Evolutionary conservation across 2,113 vertebrate genomes (phyloP).

Genomic region (Hydropotes inermis): DNA sequence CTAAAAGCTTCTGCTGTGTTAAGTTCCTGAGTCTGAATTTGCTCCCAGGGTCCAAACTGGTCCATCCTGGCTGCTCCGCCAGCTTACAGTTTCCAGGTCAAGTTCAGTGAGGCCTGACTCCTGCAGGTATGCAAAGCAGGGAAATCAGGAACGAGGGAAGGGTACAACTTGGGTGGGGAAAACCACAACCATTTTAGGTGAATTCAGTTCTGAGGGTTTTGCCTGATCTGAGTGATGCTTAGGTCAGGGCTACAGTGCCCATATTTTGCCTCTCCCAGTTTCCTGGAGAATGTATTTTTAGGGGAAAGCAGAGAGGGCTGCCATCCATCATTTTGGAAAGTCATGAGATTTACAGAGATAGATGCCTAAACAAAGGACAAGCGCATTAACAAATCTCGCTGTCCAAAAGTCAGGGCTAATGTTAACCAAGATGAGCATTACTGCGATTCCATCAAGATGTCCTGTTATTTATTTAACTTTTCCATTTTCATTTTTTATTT

Average conservation of each 20-base stretch:
- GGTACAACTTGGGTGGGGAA: neutral
- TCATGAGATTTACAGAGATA: slow-evolving; percentile 69
- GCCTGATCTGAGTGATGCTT: accelerated
- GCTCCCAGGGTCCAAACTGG: neutral
- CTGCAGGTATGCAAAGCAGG: neutral
- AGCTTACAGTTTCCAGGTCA: neutral
- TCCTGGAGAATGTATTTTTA: slow-evolving; percentile 61
- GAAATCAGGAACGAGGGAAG: neutral
- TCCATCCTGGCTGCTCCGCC: too few relatives aligned
- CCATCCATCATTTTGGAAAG: slow-evolving; percentile 71
- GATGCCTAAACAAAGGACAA: slow-evolving; percentile 76
- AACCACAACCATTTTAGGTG: neutral
- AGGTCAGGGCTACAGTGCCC: neutral
- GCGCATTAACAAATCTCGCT: slow-evolving; percentile 73
- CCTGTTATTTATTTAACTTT: slow-evolving; percentile 87
- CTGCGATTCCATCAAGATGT: slow-evolving; percentile 82
- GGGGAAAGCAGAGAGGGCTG: slow-evolving; percentile 61
- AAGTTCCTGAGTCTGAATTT: neutral
- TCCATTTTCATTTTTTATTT: slow-evolving; percentile 87
- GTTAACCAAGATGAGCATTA: slow-evolving; percentile 77
- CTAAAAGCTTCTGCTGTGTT: neutral
- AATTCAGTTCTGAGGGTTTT: slow-evolving; percentile 27
- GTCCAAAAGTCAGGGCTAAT: slow-evolving; percentile 77
- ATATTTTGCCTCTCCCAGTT: slow-evolving; percentile 42
- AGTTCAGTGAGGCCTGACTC: neutral